These are phyloP conservation scores for Drosophila neonasuta DNA, from an alignment of 2,888 invertebrate species.

Conservation along the genomic window DNA sequence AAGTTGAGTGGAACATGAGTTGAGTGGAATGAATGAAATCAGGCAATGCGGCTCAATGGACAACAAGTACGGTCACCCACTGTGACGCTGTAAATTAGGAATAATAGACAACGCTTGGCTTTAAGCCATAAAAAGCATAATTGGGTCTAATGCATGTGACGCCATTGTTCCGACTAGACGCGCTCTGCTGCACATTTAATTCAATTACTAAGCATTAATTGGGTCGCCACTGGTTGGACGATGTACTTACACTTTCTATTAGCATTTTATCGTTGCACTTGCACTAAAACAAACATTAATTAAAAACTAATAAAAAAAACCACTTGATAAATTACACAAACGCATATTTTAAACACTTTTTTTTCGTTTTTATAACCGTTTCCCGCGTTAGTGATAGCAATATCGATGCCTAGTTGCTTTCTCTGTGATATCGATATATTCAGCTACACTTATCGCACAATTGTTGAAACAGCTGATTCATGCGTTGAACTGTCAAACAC, in stretches of 20 bases:
- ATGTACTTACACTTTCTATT: not conserved
- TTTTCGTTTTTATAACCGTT: no score
- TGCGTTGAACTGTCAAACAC: no score
- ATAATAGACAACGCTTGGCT: slow-evolving; percentile 30
- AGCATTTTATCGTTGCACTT: not conserved
- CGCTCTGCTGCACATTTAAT: slow-evolving; percentile 23
- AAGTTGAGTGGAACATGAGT: slow-evolving; percentile 37
- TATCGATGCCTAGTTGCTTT: no score
- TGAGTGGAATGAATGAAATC: slow-evolving; percentile 48
- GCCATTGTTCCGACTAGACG: slow-evolving; percentile 20
- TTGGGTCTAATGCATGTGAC: slow-evolving; percentile 36
- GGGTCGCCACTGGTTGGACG: not conserved
- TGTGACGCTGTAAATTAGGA: slow-evolving; percentile 34
- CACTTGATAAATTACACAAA: not conserved
- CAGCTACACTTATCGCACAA: no score
- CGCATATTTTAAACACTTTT: no score
- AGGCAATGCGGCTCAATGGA: slow-evolving; percentile 11
- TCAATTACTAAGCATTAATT: slow-evolving; percentile 9
- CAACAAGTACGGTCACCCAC: slow-evolving; percentile 10
- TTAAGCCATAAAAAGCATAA: slow-evolving; percentile 32
- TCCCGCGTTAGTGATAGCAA: no score
- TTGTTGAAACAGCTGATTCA: no score
- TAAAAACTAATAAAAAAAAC: not conserved
- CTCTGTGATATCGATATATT: no score
- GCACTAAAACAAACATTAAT: not conserved